Conservation (phyloP, 2,888 invertebrate species). For the Hoplodrina blanda region DNA sequence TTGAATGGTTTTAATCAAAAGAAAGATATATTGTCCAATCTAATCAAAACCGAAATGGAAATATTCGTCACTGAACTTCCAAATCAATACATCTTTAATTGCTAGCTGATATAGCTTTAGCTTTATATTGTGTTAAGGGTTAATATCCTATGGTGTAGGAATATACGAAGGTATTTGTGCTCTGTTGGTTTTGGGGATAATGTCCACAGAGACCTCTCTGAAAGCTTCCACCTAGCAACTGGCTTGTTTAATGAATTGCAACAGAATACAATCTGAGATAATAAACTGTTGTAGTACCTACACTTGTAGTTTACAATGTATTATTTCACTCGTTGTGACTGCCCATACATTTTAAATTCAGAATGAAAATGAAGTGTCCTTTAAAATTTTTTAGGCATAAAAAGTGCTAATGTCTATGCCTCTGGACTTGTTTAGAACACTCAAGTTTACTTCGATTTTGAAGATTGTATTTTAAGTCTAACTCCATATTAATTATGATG, state of each 20-base stretch:
- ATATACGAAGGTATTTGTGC: neutral
- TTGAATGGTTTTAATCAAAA: neutral
- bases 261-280: neutral
- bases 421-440: too few species aligned
- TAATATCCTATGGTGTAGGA: neutral
- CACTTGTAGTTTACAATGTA: neutral
- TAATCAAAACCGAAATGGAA: neutral
- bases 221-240: slow-evolving; percentile 24
- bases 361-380: too few species aligned
- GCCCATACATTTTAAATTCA: too few species aligned
- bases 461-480: too few species aligned
- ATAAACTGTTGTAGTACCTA: neutral
- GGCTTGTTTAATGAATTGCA: neutral
- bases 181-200: slow-evolving; percentile 3
- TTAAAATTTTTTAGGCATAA: too few species aligned
- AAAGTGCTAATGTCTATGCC: too few species aligned
- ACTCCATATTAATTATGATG: too few species aligned
- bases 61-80: neutral
- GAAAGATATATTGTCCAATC: neutral
- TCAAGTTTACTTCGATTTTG: too few species aligned
- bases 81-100: neutral
- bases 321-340: neutral
- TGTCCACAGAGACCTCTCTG: slow-evolving; percentile 9
- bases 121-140: neutral
- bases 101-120: neutral